Conservation (phyloP, 2,797 vertebrate genomes). For the Galago senegalensis region DNA sequence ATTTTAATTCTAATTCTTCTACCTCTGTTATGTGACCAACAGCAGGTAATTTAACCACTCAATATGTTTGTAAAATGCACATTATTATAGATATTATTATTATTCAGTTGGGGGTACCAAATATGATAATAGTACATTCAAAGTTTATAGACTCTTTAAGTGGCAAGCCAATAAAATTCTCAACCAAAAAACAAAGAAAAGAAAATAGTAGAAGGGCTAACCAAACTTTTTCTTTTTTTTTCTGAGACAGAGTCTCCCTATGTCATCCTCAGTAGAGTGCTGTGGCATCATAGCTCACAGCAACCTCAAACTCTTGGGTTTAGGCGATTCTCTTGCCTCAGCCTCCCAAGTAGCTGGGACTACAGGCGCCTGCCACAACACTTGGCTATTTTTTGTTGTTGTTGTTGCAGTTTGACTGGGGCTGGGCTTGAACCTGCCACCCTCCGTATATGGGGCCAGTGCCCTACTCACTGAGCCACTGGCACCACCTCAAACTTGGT, state of each 20-base stretch:
- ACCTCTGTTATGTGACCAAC: neutral
- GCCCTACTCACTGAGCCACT: too few species aligned
- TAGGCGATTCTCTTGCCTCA: too few species aligned
- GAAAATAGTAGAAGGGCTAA: neutral
- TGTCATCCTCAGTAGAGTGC: too few species aligned
- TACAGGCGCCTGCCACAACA: too few species aligned
- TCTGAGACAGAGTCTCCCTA: too few species aligned
- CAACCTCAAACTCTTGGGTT: too few species aligned
- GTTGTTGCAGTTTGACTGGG: too few species aligned
- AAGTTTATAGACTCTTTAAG: neutral
- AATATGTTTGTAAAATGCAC: neutral
- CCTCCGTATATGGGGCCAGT: too few species aligned
- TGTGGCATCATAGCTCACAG: too few species aligned
- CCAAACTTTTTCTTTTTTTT: neutral
- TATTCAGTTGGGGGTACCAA: neutral
- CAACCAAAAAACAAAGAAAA: neutral
- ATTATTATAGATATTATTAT: neutral
- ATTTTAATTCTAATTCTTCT: neutral
- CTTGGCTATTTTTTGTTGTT: too few species aligned
- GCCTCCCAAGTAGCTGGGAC: too few species aligned
- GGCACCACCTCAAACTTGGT: neutral
- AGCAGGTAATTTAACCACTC: neutral
- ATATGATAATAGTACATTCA: neutral
- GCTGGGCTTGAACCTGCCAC: too few species aligned
- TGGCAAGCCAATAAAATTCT: neutral